These are phyloP conservation scores for Alca torda DNA, from an alignment of 2,797 vertebrate genomes.

Conservation along the genomic window DNA sequence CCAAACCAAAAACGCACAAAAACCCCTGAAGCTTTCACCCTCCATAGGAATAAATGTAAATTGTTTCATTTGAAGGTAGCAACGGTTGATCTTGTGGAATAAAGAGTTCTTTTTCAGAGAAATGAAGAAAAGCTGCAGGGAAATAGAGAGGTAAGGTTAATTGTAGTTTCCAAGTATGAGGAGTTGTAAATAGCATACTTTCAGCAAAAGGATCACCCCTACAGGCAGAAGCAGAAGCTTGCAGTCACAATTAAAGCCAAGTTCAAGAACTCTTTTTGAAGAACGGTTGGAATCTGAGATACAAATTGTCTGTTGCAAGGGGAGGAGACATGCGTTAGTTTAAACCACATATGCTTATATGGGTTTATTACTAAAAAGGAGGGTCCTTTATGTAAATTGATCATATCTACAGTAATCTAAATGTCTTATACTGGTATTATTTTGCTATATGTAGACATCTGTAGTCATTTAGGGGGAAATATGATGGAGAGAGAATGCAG, in stretches of 20 bases:
- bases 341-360: no score
- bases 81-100: background rate
- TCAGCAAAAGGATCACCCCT: background rate
- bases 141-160: background rate
- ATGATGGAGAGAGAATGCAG: background rate
- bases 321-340: background rate
- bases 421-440: background rate
- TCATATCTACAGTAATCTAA: background rate
- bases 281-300: background rate
- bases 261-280: background rate
- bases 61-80: background rate
- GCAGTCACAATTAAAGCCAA: background rate
- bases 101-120: background rate
- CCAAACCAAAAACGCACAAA: background rate
- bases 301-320: background rate
- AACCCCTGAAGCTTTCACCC: background rate
- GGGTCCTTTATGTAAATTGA: background rate
- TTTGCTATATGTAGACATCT: background rate
- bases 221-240: background rate
- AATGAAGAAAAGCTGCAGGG: background rate
- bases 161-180: background rate
- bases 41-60: background rate
- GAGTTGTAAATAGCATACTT: background rate
- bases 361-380: background rate
- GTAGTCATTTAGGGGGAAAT: background rate